phyloP scores from a whole-genome alignment of 2,113 vertebrate species.

The Pontoporia blainvillei region DNA sequence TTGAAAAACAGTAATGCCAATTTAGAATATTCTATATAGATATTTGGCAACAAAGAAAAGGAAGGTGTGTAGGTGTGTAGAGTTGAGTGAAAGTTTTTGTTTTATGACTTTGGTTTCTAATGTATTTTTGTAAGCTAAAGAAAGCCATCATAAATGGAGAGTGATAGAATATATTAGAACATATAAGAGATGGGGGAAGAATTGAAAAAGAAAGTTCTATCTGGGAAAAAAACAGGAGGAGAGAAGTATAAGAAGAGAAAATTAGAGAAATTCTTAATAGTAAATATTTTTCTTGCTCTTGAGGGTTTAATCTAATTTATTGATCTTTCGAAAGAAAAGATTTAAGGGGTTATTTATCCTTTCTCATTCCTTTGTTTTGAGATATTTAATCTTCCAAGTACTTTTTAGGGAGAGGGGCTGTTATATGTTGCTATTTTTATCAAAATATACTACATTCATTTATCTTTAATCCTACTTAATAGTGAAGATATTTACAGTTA shows the following conservation, averaged over 20 bases:
- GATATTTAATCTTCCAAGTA: background rate
- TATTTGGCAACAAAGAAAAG: background rate
- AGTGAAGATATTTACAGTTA: background rate
- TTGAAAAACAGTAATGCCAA: background rate
- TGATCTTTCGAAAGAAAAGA: background rate
- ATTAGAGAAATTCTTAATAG: background rate
- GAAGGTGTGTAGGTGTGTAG: background rate
- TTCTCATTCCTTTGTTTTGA: background rate
- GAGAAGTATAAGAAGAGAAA: background rate
- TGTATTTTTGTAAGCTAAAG: background rate
- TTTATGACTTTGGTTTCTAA: background rate
- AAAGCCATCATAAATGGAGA: background rate
- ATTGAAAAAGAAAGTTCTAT: background rate
- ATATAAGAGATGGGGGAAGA: background rate
- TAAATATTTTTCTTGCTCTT: background rate
- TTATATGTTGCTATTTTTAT: background rate
- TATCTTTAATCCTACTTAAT: background rate
- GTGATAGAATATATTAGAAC: background rate
- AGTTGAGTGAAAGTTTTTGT: background rate
- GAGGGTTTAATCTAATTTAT: background rate
- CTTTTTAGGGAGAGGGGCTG: background rate
- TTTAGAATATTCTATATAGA: background rate
- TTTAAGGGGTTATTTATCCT: background rate
- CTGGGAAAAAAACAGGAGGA: background rate
- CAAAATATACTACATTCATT: background rate